phyloP scores from a whole-genome alignment of 2,113 vertebrate species.

The Hylia prasina region DNA sequence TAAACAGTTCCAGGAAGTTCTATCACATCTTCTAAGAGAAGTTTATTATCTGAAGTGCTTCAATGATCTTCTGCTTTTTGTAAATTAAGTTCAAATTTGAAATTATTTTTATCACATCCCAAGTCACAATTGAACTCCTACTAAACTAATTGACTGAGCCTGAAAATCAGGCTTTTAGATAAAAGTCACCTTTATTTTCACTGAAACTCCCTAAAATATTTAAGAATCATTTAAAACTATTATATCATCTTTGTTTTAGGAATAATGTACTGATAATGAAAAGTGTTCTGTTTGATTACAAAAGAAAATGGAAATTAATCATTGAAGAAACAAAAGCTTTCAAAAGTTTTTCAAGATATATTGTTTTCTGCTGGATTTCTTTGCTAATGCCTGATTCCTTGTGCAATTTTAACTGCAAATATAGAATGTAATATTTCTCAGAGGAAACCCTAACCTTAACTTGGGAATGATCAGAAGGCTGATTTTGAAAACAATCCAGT shows the following conservation, averaged over 20 bases:
- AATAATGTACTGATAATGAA: background rate
- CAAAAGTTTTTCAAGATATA: background rate
- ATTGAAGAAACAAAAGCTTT: background rate
- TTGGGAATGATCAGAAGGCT: background rate
- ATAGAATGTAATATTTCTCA: background rate
- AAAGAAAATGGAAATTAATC: background rate
- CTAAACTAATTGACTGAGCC: background rate
- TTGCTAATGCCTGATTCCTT: background rate
- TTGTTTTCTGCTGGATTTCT: background rate
- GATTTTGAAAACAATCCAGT: background rate
- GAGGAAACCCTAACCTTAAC: background rate
- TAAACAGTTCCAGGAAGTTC: background rate
- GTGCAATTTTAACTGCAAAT: background rate
- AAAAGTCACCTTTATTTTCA: background rate
- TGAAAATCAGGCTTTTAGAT: background rate
- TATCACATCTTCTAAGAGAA: background rate
- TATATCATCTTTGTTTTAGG: background rate
- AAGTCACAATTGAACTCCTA: background rate
- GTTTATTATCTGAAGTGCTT: background rate
- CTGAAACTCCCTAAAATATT: background rate
- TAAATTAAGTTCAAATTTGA: slow-evolving; percentile 28
- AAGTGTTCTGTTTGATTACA: background rate
- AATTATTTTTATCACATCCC: background rate
- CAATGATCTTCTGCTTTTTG: background rate
- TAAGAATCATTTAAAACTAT: background rate